A percentile compares a stretch with the other conserved stretches of the same genome.
phyloP scores from a whole-genome alignment of 2,888 invertebrate species.

The Ophioninae sp. region DNA sequence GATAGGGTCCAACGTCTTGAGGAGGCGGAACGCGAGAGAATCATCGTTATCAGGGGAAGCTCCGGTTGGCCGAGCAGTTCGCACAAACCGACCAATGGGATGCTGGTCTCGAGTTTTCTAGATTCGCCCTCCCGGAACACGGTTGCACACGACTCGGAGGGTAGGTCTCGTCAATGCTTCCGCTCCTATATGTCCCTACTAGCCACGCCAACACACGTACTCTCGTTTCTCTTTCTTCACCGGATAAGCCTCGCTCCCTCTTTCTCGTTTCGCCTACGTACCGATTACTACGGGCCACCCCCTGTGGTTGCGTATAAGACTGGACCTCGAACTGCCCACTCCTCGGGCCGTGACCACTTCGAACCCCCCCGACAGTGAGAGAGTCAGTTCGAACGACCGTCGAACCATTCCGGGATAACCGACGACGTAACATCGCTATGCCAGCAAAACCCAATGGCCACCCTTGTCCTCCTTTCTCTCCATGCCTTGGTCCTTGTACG shows the following conservation, averaged over 20 bases:
- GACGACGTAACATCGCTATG: conserved; percentile 52
- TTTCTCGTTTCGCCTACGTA: conserved; percentile 59
- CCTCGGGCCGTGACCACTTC: conserved; percentile 52
- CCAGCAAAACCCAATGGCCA: conserved; percentile 46
- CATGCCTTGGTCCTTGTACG: not conserved
- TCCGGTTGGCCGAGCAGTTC: conserved; percentile 76
- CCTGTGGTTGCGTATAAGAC: conserved; percentile 13
- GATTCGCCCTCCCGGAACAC: conserved; percentile 69
- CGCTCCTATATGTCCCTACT: conserved; percentile 53
- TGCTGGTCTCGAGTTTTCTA: conserved; percentile 79
- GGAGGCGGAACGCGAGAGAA: conserved; percentile 78
- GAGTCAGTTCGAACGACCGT: conserved; percentile 55
- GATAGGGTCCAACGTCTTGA: conserved; percentile 75
- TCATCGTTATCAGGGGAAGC: conserved; percentile 78
- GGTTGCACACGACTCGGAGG: conserved; percentile 54
- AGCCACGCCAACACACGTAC: conserved; percentile 65
- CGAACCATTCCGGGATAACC: conserved; percentile 62
- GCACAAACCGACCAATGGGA: conserved; percentile 74
- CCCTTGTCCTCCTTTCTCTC: conserved; percentile 47
- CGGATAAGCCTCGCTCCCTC: conserved; percentile 63
- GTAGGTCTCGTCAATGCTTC: conserved; percentile 41
- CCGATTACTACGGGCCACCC: conserved; percentile 56
- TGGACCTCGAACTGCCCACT: conserved; percentile 62
- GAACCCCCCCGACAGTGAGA: conserved; percentile 12
- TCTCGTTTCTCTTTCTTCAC: conserved; percentile 69